phyloP scores from a whole-genome alignment of 1,140 invertebrate genomes.

The Carposina sasakii region DNA sequence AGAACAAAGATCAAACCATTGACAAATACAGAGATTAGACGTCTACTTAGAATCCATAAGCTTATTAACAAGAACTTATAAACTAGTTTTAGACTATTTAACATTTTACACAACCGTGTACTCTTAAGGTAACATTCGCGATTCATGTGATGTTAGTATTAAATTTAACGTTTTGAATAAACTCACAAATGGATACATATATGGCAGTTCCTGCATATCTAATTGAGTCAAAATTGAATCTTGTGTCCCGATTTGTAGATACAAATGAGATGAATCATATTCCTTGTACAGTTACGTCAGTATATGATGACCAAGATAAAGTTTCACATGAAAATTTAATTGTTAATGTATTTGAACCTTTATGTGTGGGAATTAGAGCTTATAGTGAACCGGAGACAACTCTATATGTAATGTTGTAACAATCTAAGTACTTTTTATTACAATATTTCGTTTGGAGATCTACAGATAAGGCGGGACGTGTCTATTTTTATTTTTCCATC shows the following conservation, averaged over 20 bases:
- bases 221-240: conserved; percentile 67
- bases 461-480: conserved; percentile 37
- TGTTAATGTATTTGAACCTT: conserved; percentile 19
- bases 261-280: conserved; percentile 56
- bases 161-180: too few species aligned
- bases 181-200: conserved; percentile 22
- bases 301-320: conserved; percentile 26
- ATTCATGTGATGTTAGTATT: too few species aligned
- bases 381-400: conserved; percentile 21
- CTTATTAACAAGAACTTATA: too few species aligned
- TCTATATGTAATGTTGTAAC: conserved; percentile 17
- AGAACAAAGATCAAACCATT: too few species aligned
- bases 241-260: conserved; percentile 48
- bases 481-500: conserved; percentile 42
- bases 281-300: conserved; percentile 41
- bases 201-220: conserved; percentile 56
- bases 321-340: conserved; percentile 17
- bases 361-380: conserved; percentile 20
- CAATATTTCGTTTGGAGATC: conserved; percentile 52
- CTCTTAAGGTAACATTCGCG: too few species aligned
- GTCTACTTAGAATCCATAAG: too few species aligned
- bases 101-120: too few species aligned
- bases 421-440: conserved; percentile 53
- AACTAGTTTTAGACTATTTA: too few species aligned
- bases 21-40: too few species aligned